Conservation (phyloP, 2,888 invertebrate species). For the Nomada flava region DNA sequence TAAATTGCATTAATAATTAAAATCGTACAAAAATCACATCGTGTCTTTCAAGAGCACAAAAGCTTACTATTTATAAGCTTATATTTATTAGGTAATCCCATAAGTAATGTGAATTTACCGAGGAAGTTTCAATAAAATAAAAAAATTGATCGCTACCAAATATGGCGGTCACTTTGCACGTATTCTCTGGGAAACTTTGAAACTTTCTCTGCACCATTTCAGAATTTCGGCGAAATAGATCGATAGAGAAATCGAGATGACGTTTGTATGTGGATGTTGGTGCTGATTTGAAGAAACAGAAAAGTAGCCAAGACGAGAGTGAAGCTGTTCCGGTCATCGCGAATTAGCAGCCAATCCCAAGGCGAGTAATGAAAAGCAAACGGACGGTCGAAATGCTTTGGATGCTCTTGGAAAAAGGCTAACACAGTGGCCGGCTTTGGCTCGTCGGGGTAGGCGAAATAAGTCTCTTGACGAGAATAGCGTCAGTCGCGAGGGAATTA, state of each 20-base stretch:
- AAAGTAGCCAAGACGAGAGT: constrained; percentile 3
- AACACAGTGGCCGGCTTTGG: not conserved
- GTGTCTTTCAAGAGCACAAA: no score
- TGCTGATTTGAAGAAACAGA: not conserved
- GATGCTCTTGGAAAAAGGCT: constrained; percentile 7
- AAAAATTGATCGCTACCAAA: no score
- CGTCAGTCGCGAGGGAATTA: not conserved
- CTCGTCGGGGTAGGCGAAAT: constrained; percentile 8
- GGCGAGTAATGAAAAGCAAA: constrained; percentile 41
- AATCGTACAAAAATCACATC: no score
- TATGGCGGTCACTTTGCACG: no score
- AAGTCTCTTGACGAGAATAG: not conserved
- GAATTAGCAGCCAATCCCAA: not conserved
- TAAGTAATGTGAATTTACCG: no score
- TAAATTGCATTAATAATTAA: no score
- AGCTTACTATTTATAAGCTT: no score
- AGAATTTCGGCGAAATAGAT: no score
- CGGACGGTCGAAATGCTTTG: constrained; percentile 19
- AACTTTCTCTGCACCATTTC: not conserved
- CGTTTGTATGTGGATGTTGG: not conserved
- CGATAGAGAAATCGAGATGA: not conserved
- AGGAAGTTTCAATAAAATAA: no score
- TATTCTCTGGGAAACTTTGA: no score
- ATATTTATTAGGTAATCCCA: no score
- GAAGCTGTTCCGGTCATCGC: not conserved